These are phyloP conservation scores for Lasioglossum pauxillum DNA, from an alignment of 2,888 invertebrate genomes.

Conservation along the genomic window DNA sequence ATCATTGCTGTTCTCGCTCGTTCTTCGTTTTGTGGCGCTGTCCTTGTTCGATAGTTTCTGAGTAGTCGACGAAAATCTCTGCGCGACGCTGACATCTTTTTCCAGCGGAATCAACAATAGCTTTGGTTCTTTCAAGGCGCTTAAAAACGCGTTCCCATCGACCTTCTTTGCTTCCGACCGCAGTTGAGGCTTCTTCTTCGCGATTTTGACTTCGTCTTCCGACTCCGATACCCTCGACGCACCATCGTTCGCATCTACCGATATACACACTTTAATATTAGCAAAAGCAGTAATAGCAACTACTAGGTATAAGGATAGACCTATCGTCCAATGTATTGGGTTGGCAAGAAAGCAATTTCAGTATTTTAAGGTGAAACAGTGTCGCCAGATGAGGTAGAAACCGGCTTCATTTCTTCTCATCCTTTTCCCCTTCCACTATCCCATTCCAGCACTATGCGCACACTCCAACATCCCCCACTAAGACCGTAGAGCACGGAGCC, in stretches of 20 bases:
- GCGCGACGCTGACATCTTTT: neutral
- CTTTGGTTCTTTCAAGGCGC: slow-evolving; percentile 41
- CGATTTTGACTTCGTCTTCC: slow-evolving; percentile 40
- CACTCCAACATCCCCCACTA: too few species aligned
- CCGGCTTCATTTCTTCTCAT: too few species aligned
- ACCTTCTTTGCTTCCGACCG: slow-evolving; percentile 15
- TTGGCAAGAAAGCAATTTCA: too few species aligned
- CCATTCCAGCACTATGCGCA: too few species aligned
- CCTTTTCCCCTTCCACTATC: too few species aligned
- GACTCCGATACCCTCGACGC: slow-evolving; percentile 51
- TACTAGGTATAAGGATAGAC: too few species aligned
- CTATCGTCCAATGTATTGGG: too few species aligned
- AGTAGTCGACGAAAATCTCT: neutral
- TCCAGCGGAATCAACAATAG: neutral
- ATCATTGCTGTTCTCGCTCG: neutral
- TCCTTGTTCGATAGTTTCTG: neutral
- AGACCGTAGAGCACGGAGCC: too few species aligned
- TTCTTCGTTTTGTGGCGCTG: neutral
- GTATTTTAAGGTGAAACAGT: too few species aligned
- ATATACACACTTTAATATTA: neutral
- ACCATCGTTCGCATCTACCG: neutral
- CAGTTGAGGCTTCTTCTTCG: slow-evolving; percentile 41
- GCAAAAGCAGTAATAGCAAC: neutral
- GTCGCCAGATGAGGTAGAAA: too few species aligned
- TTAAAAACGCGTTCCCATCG: slow-evolving; percentile 57